Evolutionary conservation across 2,797 vertebrate genomes (phyloP).

Genomic region (Clarias pachynema): DNA sequence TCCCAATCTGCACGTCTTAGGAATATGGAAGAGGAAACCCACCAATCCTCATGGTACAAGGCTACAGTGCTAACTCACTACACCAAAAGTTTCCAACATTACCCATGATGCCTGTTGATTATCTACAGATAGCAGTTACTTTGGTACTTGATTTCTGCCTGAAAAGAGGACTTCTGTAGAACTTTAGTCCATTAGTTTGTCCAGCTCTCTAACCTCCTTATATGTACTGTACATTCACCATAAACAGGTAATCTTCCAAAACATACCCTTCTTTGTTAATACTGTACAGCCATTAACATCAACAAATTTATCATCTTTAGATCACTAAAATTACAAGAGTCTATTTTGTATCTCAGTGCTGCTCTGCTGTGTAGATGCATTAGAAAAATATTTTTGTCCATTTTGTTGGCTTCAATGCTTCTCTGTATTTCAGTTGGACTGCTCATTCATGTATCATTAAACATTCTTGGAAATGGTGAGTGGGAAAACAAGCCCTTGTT

Average conservation of each 20-base stretch:
- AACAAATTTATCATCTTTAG: too few species aligned
- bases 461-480: neutral
- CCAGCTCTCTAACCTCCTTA: neutral
- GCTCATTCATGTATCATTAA: neutral
- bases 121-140: neutral
- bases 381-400: neutral
- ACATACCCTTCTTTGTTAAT: neutral
- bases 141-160: neutral
- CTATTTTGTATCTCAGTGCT: neutral
- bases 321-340: neutral
- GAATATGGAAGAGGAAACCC: too few species aligned
- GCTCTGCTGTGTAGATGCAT: neutral
- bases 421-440: neutral
- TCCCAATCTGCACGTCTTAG: too few species aligned
- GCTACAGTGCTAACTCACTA: too few species aligned
- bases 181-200: neutral
- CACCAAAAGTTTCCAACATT: neutral
- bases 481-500: too few species aligned
- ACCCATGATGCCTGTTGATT: neutral
- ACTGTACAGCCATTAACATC: neutral
- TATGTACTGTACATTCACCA: neutral
- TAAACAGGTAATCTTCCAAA: neutral
- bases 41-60: too few species aligned
- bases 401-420: neutral
- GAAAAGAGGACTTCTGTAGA: neutral